phyloP scores from a whole-genome alignment of 1,140 invertebrate genomes.

The Drosophila setifemur region DNA sequence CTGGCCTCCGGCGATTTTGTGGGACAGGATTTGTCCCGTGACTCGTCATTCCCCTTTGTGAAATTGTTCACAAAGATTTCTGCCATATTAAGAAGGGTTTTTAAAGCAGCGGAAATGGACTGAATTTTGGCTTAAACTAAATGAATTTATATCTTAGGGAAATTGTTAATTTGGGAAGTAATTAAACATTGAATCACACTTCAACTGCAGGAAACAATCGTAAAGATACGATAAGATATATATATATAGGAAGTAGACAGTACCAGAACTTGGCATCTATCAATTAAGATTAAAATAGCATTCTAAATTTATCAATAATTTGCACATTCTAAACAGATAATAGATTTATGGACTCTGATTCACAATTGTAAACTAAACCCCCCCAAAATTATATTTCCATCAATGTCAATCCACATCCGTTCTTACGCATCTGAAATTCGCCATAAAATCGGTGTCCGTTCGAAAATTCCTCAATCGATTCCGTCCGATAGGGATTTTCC shows the following conservation, averaged over 20 bases:
- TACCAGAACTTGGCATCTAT: no score
- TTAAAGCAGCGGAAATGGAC: slow-evolving; percentile 10
- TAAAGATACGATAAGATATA: no score
- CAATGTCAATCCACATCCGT: background rate
- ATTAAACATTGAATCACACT: slow-evolving; percentile 13
- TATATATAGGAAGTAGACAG: no score
- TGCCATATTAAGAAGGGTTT: slow-evolving; percentile 34
- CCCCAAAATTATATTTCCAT: background rate
- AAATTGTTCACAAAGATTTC: slow-evolving; percentile 45
- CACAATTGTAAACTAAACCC: background rate
- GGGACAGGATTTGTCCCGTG: slow-evolving; percentile 50
- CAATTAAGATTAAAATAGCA: no score
- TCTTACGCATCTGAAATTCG: slow-evolving; percentile 15
- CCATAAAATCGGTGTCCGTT: slow-evolving; percentile 9
- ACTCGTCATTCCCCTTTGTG: slow-evolving; percentile 38
- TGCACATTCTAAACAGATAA: no score
- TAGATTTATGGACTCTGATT: no score
- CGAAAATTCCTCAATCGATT: background rate
- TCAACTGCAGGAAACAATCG: background rate
- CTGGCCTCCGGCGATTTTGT: slow-evolving; percentile 52
- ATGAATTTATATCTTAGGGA: slow-evolving; percentile 9
- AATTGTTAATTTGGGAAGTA: slow-evolving; percentile 2
- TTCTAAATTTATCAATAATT: no score
- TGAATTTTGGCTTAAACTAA: no score
- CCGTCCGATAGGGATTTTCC: slow-evolving; percentile 7